Base-by-base conservation (phyloP, 2,797 vertebrate species). In the Sphaeramia orbicularis region DNA sequence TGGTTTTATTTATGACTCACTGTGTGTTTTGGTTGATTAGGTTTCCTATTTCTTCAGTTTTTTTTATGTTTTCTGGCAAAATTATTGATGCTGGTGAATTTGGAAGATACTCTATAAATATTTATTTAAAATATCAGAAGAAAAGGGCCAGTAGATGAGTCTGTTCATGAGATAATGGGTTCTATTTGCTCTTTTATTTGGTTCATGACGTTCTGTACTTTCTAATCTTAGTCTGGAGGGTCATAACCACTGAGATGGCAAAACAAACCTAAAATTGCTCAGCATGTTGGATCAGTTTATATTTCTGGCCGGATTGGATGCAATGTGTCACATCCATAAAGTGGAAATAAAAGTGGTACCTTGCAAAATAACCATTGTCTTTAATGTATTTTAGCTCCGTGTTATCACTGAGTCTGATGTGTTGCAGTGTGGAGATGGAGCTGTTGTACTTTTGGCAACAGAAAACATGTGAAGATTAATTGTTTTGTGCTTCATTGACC, bases 401-500 rank as follows among this genome's bases (percentile, higher is more conserved):
- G 13, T n/a, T 9, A 27, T 15, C n/a, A 24, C 37, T 18, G 54
- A 11, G n/a, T 36, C 16, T 3, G 59, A 57, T 24, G 41, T 41
- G 3, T 24, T 32, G 48, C 8, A 0, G 2, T 43, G 71, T 1
- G 5, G 51, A 76, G 15, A 48, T 49, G 49, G 16, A 9, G 10
- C 27, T 2, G 47, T 27, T 2, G 50, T 37, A 45, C 35, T n/a
- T 56, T n/a, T 36, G 15, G 3, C 30, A 60, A 60, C 48, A 52
- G 9, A 65, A 55, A 74, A 74, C 51, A 56, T 80, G 76, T 70
- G 67, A 45, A 41, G 12, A 80, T 71, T 52, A 81, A 86, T 77
- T 81, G 67, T 62, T 75, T 79, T 70, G 54, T 59, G 76, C 72
- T 79, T 62, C 62, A 13, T 35, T 48, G 81, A 79, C n/a, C 58